A percentile compares a stretch with the other conserved stretches of the same genome.
These are phyloP conservation scores for Metacarcinus magister DNA, from an alignment of 2,888 invertebrate genomes.

Conservation along the genomic window DNA sequence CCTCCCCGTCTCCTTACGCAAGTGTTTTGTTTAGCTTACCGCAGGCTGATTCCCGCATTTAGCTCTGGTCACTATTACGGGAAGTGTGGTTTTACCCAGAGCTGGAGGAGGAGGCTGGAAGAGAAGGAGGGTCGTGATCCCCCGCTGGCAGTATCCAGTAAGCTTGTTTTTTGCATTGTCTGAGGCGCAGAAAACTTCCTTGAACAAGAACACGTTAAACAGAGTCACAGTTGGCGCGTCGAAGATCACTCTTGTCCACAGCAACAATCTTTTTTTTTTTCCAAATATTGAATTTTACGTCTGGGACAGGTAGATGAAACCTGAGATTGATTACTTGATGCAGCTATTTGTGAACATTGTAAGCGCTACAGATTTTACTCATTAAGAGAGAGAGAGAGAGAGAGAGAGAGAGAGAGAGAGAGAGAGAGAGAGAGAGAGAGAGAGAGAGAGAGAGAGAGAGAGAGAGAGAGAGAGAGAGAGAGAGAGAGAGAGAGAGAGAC, in stretches of 20 bases:
- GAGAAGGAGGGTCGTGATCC: neutral
- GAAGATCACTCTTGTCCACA: neutral
- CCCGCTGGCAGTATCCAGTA: constrained; percentile 4
- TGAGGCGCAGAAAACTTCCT: neutral
- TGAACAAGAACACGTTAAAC: neutral
- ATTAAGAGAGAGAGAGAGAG: neutral
- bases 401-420: too few relatives aligned
- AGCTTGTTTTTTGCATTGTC: neutral
- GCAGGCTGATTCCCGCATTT: constrained; percentile 1
- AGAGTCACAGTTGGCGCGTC: neutral
- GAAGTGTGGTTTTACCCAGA: neutral
- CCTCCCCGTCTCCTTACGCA: constrained; percentile 11
- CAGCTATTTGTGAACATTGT: neutral
- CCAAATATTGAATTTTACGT: neutral
- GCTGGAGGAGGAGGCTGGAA: neutral
- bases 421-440: too few relatives aligned
- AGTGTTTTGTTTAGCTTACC: neutral
- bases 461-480: constrained; percentile 2
- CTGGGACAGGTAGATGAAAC: neutral
- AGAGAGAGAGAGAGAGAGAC: neutral
- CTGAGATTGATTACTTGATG: neutral
- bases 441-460: neutral
- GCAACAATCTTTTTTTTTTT: neutral
- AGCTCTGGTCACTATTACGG: constrained; percentile 20
- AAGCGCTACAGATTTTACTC: neutral